Percentiles rank a stretch among this genome's conserved stretches.
Evolutionary conservation across 2,888 invertebrate genomes (phyloP).

Genomic region (Mythimna lalbum): DNA sequence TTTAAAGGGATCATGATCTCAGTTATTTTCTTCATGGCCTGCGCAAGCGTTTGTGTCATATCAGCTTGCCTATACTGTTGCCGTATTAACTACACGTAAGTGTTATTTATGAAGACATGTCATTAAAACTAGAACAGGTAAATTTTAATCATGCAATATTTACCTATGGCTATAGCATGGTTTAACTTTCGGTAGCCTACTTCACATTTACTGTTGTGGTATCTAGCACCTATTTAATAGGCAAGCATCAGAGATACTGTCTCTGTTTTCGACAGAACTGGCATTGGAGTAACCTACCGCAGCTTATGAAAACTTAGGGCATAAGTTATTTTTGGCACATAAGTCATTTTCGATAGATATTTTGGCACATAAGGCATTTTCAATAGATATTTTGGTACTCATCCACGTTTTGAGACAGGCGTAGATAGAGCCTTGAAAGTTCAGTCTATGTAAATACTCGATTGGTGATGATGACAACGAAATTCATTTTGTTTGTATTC

Average conservation of each 20-base stretch:
- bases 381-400: neutral
- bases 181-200: too few species aligned
- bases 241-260: neutral
- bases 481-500: constrained; percentile 56
- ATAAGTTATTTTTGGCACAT: too few species aligned
- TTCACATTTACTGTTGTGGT: too few species aligned
- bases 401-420: neutral
- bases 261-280: neutral
- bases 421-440: neutral
- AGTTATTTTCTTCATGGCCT: constrained; percentile 74
- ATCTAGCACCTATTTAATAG: neutral
- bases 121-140: constrained; percentile 7
- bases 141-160: neutral
- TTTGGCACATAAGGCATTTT: neutral
- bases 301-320: too few species aligned
- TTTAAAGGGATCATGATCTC: constrained; percentile 78
- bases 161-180: neutral
- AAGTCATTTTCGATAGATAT: too few species aligned
- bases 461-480: neutral
- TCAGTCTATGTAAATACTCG: neutral
- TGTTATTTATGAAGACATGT: constrained; percentile 16
- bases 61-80: constrained; percentile 81
- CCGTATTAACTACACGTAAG: constrained; percentile 81
- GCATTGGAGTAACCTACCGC: neutral
- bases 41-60: constrained; percentile 73